Percentiles rank a stretch among this genome's conserved stretches.
phyloP scores from a whole-genome alignment of 2,888 invertebrate genomes.

The Chymomyza fuscimana region DNA sequence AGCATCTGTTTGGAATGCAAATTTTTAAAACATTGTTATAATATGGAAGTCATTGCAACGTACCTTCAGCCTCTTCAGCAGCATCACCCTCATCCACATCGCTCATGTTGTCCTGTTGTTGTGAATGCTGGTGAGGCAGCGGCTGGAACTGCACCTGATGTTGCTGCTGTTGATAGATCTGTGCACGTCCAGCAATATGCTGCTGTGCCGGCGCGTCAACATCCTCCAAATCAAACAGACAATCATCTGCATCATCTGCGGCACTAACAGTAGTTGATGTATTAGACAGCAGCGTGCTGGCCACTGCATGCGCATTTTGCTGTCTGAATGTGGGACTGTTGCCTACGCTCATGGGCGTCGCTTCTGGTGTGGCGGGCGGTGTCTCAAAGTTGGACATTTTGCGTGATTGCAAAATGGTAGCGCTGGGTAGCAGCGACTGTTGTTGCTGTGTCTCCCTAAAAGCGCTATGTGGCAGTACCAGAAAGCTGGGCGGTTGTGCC shows the following conservation, averaged over 20 bases:
- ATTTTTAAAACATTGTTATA: background rate
- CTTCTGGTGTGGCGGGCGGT: slow-evolving; percentile 79
- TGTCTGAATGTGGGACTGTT: slow-evolving; percentile 79
- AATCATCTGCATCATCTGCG: slow-evolving; percentile 83
- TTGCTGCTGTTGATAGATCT: slow-evolving; percentile 41
- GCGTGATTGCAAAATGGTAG: slow-evolving; percentile 52
- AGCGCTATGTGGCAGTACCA: slow-evolving; percentile 39
- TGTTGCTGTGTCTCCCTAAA: slow-evolving; percentile 26
- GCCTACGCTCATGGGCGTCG: slow-evolving; percentile 79
- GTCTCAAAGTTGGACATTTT: slow-evolving; percentile 79
- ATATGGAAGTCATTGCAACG: slow-evolving; percentile 31
- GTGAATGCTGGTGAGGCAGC: slow-evolving; percentile 33
- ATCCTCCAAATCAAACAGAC: slow-evolving; percentile 89
- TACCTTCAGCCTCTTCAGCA: slow-evolving; percentile 90
- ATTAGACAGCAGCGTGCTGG: slow-evolving; percentile 29
- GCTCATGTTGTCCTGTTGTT: slow-evolving; percentile 77
- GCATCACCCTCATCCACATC: slow-evolving; percentile 86
- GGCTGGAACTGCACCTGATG: slow-evolving; percentile 31
- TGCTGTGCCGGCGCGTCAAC: slow-evolving; percentile 56
- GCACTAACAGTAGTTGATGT: slow-evolving; percentile 12
- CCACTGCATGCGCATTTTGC: slow-evolving; percentile 46
- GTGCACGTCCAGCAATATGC: slow-evolving; percentile 19
- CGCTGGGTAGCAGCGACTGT: slow-evolving; percentile 30
- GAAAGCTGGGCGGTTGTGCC: slow-evolving; percentile 51
- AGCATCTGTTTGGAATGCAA: slow-evolving; percentile 67